These are phyloP conservation scores for Dunckerocampus dactyliophorus DNA, from an alignment of 2,113 vertebrate genomes.

Conservation along the genomic window DNA sequence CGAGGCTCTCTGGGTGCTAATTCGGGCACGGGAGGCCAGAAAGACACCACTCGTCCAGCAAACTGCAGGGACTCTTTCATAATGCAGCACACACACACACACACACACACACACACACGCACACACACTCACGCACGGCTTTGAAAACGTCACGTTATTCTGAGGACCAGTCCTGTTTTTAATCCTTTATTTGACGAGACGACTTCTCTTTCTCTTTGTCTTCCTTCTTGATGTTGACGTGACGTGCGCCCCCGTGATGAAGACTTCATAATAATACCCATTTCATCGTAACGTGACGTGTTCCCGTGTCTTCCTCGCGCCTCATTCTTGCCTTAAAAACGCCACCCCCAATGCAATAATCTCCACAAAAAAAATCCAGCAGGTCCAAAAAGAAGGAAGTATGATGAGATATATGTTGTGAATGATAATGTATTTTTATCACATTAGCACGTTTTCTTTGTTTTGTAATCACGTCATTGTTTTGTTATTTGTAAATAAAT, in stretches of 20 bases:
- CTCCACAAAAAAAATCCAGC: constrained; percentile 2
- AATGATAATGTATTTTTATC: constrained; percentile 69
- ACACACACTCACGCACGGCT: constrained; percentile 41
- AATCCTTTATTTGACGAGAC: constrained; percentile 19
- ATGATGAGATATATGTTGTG: constrained; percentile 54
- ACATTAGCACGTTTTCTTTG: constrained; percentile 63
- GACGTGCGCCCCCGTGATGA: constrained; percentile 47
- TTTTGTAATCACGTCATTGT: constrained; percentile 70
- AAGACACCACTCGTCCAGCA: constrained; percentile 50
- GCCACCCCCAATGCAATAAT: constrained; percentile 69
- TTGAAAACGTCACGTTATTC: constrained; percentile 46
- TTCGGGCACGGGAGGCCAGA: constrained; percentile 47
- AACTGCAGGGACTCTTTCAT: constrained; percentile 67
- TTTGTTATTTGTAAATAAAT: constrained; percentile 77
- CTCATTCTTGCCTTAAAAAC: constrained; percentile 63
- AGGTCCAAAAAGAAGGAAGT: background rate
- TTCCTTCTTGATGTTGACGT: constrained; percentile 50
- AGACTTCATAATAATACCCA: constrained; percentile 31
- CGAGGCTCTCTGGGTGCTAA: constrained; percentile 25
- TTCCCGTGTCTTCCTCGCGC: constrained; percentile 43
- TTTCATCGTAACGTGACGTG: constrained; percentile 56
- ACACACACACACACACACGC: constrained; percentile 29
- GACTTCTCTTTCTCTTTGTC: constrained; percentile 14
- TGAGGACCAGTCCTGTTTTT: constrained; percentile 68
- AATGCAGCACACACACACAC: constrained; percentile 43